Evolutionary conservation across 2,797 vertebrate species (phyloP).

Genomic region (Margarornis squamiger): DNA sequence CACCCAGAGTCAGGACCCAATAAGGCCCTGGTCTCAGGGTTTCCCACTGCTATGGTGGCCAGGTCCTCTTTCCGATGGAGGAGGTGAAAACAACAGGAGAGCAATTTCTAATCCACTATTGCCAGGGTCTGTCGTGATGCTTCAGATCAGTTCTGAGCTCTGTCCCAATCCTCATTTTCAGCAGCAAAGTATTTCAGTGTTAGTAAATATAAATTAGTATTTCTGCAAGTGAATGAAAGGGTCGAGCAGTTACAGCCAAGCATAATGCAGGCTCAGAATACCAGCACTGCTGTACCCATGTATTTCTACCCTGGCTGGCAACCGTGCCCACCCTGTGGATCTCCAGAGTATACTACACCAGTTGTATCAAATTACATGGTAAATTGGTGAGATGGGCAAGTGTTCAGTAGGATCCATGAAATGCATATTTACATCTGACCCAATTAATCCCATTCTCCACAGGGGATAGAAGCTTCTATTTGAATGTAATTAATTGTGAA

Average conservation of each 20-base stretch:
- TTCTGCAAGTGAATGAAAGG: neutral
- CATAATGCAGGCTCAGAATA: neutral
- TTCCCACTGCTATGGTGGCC: neutral
- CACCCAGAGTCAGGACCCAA: neutral
- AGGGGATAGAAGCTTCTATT: slow-evolving; percentile 54
- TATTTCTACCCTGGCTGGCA: neutral
- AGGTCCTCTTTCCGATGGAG: neutral
- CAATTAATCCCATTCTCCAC: slow-evolving; percentile 58
- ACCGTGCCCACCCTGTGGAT: neutral
- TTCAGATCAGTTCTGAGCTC: neutral
- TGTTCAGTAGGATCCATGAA: slow-evolving; percentile 46
- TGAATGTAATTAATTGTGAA: slow-evolving; percentile 68
- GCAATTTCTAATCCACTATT: neutral
- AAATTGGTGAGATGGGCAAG: slow-evolving; percentile 61
- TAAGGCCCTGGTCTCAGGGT: neutral
- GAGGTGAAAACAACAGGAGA: neutral
- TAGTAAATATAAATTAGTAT: neutral
- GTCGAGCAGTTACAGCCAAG: neutral
- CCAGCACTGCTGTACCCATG: neutral
- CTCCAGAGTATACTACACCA: slow-evolving; percentile 40
- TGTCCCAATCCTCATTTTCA: neutral
- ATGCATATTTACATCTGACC: slow-evolving; percentile 67
- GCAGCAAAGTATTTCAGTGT: neutral
- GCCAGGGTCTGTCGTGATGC: rapidly evolving
- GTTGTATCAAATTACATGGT: slow-evolving; percentile 54